These are phyloP conservation scores for Hydrocynus forskahlii DNA, from an alignment of 2,797 vertebrate genomes.

Conservation along the genomic window DNA sequence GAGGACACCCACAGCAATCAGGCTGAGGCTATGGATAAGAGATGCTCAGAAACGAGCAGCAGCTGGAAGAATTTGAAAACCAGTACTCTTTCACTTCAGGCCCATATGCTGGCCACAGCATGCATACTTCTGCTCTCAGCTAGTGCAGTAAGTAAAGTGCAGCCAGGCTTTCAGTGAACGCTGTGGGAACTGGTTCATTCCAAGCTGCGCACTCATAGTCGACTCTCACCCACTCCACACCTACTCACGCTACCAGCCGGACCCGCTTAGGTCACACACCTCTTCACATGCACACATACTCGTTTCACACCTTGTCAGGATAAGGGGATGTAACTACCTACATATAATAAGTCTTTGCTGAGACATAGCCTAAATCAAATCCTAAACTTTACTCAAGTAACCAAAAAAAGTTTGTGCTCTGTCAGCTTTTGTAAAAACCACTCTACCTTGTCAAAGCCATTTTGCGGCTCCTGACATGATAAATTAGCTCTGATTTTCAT, in stretches of 20 bases:
- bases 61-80: slow-evolving; percentile 9
- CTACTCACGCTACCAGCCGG: not conserved
- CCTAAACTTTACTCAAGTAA: not conserved
- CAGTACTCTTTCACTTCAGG: not conserved
- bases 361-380: not conserved
- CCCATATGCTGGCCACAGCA: slow-evolving; percentile 17
- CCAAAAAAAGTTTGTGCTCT: not conserved
- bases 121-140: not conserved
- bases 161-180: slow-evolving; percentile 15
- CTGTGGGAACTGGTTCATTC: not conserved
- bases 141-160: slow-evolving; percentile 20
- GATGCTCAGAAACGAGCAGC: slow-evolving; percentile 8
- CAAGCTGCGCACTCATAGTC: not conserved
- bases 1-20: not conserved
- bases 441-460: not conserved
- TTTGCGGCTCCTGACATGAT: not conserved
- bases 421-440: not conserved
- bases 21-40: not conserved
- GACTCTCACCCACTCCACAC: slow-evolving; percentile 20
- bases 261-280: slow-evolving; percentile 11
- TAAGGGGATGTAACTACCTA: not conserved
- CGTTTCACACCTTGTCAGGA: not conserved
- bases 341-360: not conserved
- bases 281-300: not conserved
- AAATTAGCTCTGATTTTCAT: not conserved